Evolutionary conservation across 2,113 vertebrate genomes (phyloP), one percentile per base, ranked within the genome.

Genomic region (Rhinoptilus africanus): DNA sequence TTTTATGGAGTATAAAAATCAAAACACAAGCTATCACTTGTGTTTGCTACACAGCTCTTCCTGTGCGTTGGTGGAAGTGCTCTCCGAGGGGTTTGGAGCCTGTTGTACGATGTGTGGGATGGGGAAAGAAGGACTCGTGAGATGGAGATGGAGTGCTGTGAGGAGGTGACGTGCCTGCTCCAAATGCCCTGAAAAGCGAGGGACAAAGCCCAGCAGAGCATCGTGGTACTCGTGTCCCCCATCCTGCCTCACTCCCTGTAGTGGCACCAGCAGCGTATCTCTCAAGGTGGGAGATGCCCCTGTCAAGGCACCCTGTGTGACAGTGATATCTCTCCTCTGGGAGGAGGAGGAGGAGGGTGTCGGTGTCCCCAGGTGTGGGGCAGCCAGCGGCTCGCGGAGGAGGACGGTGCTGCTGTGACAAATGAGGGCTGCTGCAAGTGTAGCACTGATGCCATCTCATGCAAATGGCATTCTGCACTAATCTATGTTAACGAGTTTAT

Each of bases 331-430:
- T 35, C 10, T 68, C 30, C 47, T 74, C 27, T 0, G 0, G 35
- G n/a, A 68, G 51, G 48, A 78, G 30, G 48, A 63, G 51, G 51
- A 62, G 51, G 57, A 62, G 19, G 15, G 21, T 17, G 20, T 51
- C 32, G 0, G 32, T 6, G 2, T 23, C 35, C 85, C 30, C 16
- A 9, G 35, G 27, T 2, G 28, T 1, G 0, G 60, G 35, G 18
- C 64, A 87, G 12, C 23, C 28, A 12, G 32, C 0, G 6, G 20
- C 69, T 85, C 0, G 0, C 0, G 3, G 32, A 54, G 72, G 48
- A 34, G 18, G 34, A 32, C 0, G 6, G 14, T 39, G 66, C n/a
- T 66, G 63, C 48, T 48, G 27, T 76, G 75, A 64, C n/a, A 56
- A 77, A 43, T 1, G 3, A 14, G 1, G 4, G 27, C 72, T 64